Evolutionary conservation across 64 coral and sea anemone genomes (phyloP), one percentile per base, ranked within the genome.

Genomic region (Stylophora pistillata): DNA sequence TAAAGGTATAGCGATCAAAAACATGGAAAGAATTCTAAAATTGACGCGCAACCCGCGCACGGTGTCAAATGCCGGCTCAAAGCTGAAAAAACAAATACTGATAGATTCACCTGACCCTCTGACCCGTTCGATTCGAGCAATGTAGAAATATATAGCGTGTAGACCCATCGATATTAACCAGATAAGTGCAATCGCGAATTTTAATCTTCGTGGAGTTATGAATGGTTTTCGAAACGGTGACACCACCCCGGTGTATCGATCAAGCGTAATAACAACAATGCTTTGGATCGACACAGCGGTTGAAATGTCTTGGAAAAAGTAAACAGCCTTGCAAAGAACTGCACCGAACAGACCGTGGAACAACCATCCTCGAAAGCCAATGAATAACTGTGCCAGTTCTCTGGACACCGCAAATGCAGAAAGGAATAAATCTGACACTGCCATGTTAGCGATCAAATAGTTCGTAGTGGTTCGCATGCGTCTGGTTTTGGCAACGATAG

Each of bases 361-460:
- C 37, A 78, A 34, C 91, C 91, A 93, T 58, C 61, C 34, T 0
- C 17, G 52, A 30, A 29, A 77, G 12, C 82, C 74, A 16, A 74
- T 72, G 11, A 71, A 93, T 30, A 88, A 61, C 63, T 93, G 55
- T 15, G 58, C 16, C 3, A 93, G 41, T 65, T 70, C 56, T 74
- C 64, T 78, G n/a, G 85, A 56, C 12, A 87, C 55, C 29, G 77
- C 71, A 55, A 93, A 80, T 9, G 79, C 26, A 21, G 91, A 86
- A 25, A 88, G 71, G 29, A 88, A 11, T 72, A 87, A 70, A 68
- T 93, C 91, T 16, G 85, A 81, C 25, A 93, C 62, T 15, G 85
- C 86, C 91, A 93, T 93, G 54, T 93, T 93, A 55, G 62, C 64
- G 12, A 93, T 77, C 10, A 93, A 31, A 55, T 93, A 93, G 47